These are phyloP conservation scores for Leptestheria dahalacensis DNA, from an alignment of 1,140 invertebrate genomes.

Conservation along the genomic window DNA sequence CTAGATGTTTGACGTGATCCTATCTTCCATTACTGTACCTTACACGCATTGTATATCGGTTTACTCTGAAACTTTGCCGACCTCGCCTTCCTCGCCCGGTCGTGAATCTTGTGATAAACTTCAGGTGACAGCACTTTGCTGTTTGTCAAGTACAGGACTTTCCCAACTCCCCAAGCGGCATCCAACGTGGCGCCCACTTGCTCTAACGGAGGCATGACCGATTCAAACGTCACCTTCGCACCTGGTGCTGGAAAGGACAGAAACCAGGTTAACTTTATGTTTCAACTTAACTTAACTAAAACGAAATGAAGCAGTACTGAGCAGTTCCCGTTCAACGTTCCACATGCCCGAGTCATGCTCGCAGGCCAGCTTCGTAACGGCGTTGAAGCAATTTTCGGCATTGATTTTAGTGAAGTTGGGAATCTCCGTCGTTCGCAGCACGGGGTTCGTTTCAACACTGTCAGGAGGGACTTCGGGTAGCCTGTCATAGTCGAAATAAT, in stretches of 20 bases:
- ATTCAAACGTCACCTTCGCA: conserved; percentile 41
- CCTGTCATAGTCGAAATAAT: conserved; percentile 40
- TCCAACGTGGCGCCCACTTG: conserved; percentile 51
- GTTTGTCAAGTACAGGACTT: conserved; percentile 64
- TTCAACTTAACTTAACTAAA: conserved; percentile 17
- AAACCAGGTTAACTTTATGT: conserved; percentile 16
- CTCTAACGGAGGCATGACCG: conserved; percentile 64
- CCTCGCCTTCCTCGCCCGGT: conserved; percentile 46
- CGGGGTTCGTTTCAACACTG: conserved; percentile 48
- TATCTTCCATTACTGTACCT: too few species aligned
- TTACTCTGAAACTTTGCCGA: conserved; percentile 46
- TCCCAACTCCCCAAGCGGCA: conserved; percentile 70
- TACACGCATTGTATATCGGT: conserved; percentile 48
- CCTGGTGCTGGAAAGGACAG: conserved; percentile 20
- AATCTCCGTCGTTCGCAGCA: conserved; percentile 52
- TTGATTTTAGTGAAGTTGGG: conserved; percentile 64
- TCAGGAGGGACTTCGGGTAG: conserved; percentile 81
- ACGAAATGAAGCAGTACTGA: conserved; percentile 24
- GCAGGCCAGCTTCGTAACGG: conserved; percentile 63
- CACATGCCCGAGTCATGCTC: conserved; percentile 62
- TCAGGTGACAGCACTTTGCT: conserved; percentile 59
- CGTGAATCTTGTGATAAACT: conserved; percentile 54
- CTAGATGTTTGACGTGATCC: background rate
- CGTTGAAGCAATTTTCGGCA: conserved; percentile 64
- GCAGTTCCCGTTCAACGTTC: conserved; percentile 40